Evolutionary conservation across 2,113 vertebrate genomes (phyloP).

Genomic region (Psittacus erithacus): DNA sequence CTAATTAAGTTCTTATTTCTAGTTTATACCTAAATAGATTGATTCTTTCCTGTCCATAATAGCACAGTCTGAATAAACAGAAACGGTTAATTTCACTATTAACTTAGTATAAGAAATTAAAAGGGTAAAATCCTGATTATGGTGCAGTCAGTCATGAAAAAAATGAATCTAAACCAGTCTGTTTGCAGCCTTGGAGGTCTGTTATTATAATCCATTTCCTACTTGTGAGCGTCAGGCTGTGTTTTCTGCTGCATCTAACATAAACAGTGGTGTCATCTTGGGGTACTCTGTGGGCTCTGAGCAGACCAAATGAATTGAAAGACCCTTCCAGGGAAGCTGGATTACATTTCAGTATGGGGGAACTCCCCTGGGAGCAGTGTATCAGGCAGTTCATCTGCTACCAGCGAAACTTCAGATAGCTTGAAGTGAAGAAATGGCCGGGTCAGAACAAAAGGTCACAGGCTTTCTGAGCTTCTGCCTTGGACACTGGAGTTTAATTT

Average conservation of each 20-base stretch:
- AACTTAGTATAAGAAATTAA: background rate
- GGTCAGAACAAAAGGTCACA: rapidly evolving
- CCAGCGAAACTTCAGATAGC: background rate
- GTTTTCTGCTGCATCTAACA: background rate
- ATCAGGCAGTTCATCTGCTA: background rate
- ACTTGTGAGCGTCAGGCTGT: background rate
- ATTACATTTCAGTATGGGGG: background rate
- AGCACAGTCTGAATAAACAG: background rate
- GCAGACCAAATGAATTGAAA: background rate
- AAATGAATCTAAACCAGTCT: background rate
- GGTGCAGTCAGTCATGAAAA: background rate
- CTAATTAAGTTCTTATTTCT: background rate
- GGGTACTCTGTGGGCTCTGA: background rate
- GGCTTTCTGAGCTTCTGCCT: background rate
- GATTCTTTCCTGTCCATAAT: background rate
- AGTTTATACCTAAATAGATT: background rate
- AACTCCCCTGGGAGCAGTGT: rapidly evolving
- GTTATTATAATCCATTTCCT: background rate
- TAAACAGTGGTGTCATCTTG: background rate
- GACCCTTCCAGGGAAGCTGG: background rate
- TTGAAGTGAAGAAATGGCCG: background rate
- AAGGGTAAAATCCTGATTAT: background rate
- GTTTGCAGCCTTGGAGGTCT: background rate
- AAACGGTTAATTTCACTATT: background rate
- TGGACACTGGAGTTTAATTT: background rate